These are phyloP conservation scores for Leiothrix lutea DNA, from an alignment of 2,113 vertebrate species.

Conservation along the genomic window DNA sequence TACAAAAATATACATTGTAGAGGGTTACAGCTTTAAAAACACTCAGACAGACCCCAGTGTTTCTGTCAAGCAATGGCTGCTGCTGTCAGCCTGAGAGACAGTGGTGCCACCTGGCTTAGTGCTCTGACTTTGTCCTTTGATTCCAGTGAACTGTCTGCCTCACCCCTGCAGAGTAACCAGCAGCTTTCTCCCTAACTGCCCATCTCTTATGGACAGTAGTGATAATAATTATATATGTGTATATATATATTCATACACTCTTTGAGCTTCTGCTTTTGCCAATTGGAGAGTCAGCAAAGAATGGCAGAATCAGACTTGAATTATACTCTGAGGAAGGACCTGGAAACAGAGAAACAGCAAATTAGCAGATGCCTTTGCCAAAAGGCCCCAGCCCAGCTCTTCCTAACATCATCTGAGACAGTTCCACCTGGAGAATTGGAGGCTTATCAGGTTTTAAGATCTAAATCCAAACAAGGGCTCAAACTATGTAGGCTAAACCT, in stretches of 20 bases:
- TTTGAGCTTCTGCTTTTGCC: neutral
- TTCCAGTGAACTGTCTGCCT: neutral
- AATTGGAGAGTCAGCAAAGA: neutral
- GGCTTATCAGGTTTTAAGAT: neutral
- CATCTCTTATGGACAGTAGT: neutral
- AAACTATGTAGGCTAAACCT: neutral
- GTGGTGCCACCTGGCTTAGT: neutral
- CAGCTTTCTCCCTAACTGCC: neutral
- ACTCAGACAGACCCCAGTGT: neutral
- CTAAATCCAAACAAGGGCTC: neutral
- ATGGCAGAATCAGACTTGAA: neutral
- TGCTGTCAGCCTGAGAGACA: neutral
- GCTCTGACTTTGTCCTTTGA: neutral
- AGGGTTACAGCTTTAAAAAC: neutral
- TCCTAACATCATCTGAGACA: neutral
- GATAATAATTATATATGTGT: neutral
- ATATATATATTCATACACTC: neutral
- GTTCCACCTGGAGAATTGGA: neutral
- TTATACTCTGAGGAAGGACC: neutral
- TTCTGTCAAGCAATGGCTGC: neutral
- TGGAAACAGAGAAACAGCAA: neutral
- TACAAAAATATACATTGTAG: slow-evolving; percentile 68
- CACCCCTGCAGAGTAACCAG: neutral
- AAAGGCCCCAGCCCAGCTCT: neutral
- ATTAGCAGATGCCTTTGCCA: neutral